Evolutionary conservation across 2,797 vertebrate genomes (phyloP), one percentile per base, ranked within the genome.

Genomic region (Sebastes taczanowskii): DNA sequence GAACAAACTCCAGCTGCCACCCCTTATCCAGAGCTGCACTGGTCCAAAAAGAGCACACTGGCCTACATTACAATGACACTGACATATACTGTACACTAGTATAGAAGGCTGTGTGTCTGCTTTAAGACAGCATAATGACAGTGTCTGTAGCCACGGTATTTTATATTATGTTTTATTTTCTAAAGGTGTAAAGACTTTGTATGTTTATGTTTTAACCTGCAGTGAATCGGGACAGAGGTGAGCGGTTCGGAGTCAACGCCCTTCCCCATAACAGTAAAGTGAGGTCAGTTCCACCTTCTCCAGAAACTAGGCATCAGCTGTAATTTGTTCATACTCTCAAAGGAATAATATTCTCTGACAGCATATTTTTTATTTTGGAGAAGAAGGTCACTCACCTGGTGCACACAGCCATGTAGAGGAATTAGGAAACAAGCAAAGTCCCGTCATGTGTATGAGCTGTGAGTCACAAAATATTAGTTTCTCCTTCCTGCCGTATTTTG

Each of bases 31-130:
- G 78, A 82, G 70, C 83, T 74, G 76, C 71, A 72, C 74, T 73
- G 83, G 65, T 85, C 71, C 53, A 80, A 80, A 78, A 73, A 85
- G 79, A 89, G 81, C 83, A 86, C 69, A 25, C 63, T 88, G 86
- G 77, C 85, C 90, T 86, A 91, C 81, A 91, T 91, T 87, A 81
- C 74, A 87, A 67, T 90, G 86, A 89, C 84, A 83, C 62, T 80
- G 85, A 87, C 71, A 72, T 69, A 71, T 65, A 81, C 42, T 71
- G 73, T 80, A 49, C 63, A 63, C 63, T 27, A 14, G 65, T 42
- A 18, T 56, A 29, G 4, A 71, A 38, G 52, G 60, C 46, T 59
- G 62, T 76, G 67, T 76, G 67, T 58, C 74, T 81, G 63, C 59
- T 81, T 49, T 32, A 35, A 74, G 29, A 27, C 34, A 42, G 30